These are phyloP conservation scores for Tenrec ecaudatus DNA, from an alignment of 2,113 vertebrate species.

Conservation along the genomic window DNA sequence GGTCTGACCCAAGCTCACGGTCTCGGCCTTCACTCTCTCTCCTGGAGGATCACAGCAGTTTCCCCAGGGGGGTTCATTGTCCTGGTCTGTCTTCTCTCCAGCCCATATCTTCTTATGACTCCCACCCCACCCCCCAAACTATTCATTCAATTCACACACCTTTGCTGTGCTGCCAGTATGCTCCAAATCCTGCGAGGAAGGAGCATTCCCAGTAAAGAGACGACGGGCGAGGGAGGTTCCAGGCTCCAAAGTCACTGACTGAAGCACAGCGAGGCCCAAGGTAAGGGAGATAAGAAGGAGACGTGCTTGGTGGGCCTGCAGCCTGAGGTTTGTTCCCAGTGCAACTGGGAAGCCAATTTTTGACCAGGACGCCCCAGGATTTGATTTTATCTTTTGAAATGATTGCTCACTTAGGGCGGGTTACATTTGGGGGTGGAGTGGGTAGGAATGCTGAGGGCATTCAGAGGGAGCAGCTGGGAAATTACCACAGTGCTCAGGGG, in stretches of 20 bases:
- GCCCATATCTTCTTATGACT: background rate
- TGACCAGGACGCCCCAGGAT: background rate
- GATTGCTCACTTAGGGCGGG: background rate
- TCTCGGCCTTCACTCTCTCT: background rate
- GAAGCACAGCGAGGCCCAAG: background rate
- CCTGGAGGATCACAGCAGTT: background rate
- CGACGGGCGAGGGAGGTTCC: background rate
- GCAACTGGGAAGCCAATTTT: background rate
- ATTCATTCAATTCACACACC: background rate
- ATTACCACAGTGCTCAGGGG: background rate
- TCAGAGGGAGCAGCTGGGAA: background rate
- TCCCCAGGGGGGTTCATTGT: background rate
- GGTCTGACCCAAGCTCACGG: background rate
- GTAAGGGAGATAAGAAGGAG: background rate
- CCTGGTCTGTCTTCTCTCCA: background rate
- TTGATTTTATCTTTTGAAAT: conserved; percentile 4
- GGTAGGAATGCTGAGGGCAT: background rate
- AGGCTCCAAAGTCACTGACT: background rate
- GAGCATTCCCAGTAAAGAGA: background rate
- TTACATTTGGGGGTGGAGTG: background rate
- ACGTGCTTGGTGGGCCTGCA: background rate
- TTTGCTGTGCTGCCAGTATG: background rate
- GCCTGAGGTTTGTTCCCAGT: background rate
- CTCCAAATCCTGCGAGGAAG: background rate
- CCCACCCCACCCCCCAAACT: background rate